Evolutionary conservation across 1,140 invertebrate genomes (phyloP), one percentile per base, ranked within the genome.

Genomic region (Tenebrio molitor): DNA sequence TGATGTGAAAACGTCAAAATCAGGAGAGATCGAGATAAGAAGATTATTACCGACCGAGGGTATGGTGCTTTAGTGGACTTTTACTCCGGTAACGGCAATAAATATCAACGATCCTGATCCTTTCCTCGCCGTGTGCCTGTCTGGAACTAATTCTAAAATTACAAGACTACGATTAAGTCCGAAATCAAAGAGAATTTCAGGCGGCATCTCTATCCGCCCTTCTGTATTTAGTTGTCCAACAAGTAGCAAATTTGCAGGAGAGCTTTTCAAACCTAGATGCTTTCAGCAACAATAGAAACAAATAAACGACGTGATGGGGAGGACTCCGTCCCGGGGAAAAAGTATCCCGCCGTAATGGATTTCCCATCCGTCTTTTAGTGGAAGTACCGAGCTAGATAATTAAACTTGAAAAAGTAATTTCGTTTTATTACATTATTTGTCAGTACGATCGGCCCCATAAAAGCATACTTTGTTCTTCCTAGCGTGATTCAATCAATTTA

Each of bases 341-440:
- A 44, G 64, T 66, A 66, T 66, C 39, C 10, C 33, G 62, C 21
- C 23, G 64, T 66, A 66, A 66, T 66, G 64, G 64, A 66, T 66
- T 66, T 66, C 36, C 64, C 64, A 66, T 66, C 39, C 64, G 64
- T 66, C 64, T 66, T 66, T 66, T 66, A 66, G 64, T 66, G 17
- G 36, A 66, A 66, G 64, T 66, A 66, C 64, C 64, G 42, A 66
- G 64, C 64, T 42, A 66, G 64, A 66, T 66, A 66, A 66, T 66
- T 66, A 66, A 66, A 66, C 64, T 66, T 66, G 64, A 66, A 66
- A 66, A 66, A 66, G 64, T 66, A 66, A 66, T 66, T 66, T 66
- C 64, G 64, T 66, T 66, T 66, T 66, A 66, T 66, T 66, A 66
- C 64, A 66, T 66, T 66, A 66, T 66, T 66, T 66, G 64, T 66